Evolutionary conservation across 2,797 vertebrate species (phyloP).

Genomic region (Gephyroberyx darwinii): DNA sequence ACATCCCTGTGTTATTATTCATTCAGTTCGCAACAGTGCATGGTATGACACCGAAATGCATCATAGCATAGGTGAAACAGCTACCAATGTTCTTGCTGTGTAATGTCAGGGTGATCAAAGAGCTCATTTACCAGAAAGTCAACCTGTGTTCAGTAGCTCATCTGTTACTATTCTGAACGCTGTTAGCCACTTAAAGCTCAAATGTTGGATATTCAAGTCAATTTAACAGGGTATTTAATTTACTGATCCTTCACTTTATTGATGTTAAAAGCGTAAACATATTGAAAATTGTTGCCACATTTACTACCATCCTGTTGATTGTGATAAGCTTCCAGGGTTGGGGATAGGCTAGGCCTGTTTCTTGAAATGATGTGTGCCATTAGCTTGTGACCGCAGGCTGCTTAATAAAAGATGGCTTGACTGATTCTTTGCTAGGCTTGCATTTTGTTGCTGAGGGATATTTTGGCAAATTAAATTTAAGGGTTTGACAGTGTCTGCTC

Average conservation of each 20-base stretch:
- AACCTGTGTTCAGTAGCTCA: neutral
- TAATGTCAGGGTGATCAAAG: neutral
- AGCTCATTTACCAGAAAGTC: neutral
- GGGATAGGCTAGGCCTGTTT: neutral
- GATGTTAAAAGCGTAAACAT: too few relatives aligned
- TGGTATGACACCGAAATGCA: neutral
- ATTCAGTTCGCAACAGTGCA: neutral
- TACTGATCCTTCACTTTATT: neutral
- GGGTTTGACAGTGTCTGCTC: conserved; percentile 47
- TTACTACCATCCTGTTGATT: neutral
- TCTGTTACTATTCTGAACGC: neutral
- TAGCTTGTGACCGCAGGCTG: conserved; percentile 1
- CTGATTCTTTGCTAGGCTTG: neutral
- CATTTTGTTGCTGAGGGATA: conserved; percentile 11
- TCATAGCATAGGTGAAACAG: neutral
- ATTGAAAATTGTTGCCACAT: neutral
- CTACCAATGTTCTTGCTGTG: neutral
- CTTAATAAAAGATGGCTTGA: conserved; percentile 1
- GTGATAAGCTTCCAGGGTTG: neutral
- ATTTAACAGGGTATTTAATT: neutral
- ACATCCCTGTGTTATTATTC: neutral
- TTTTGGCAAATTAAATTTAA: conserved; percentile 33
- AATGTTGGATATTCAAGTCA: neutral
- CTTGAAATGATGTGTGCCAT: neutral
- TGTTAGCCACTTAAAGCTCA: neutral